Evolutionary conservation across 2,888 invertebrate species (phyloP).

Genomic region (Heterodera filipjevi): DNA sequence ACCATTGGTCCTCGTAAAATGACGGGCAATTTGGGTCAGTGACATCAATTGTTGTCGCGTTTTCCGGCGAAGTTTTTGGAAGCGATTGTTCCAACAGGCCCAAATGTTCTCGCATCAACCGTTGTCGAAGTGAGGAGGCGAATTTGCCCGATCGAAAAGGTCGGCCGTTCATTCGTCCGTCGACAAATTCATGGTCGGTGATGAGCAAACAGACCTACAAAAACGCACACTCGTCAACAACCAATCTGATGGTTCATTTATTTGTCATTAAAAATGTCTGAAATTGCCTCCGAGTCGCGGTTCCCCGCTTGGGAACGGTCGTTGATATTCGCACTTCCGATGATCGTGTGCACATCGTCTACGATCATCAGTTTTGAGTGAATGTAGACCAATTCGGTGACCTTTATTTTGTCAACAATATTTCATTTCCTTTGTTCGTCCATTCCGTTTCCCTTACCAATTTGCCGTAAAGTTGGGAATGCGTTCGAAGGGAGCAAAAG

Average conservation of each 20-base stretch:
- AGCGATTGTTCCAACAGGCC: constrained; percentile 72
- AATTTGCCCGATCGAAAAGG: constrained; percentile 83
- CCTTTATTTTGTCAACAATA: constrained; percentile 64
- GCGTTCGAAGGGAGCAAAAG: constrained; percentile 68
- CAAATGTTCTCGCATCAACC: constrained; percentile 86
- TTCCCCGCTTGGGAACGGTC: constrained; percentile 87
- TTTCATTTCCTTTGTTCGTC: not conserved
- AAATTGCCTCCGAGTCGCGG: constrained; percentile 81
- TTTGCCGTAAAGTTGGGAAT: constrained; percentile 66
- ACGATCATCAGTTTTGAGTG: constrained; percentile 94
- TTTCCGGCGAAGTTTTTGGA: constrained; percentile 46
- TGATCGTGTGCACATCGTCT: constrained; percentile 86
- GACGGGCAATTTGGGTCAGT: constrained; percentile 78
- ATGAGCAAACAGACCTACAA: constrained; percentile 21
- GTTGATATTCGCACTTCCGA: constrained; percentile 92
- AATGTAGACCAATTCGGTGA: constrained; percentile 92
- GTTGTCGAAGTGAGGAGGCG: constrained; percentile 81
- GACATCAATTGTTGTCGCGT: constrained; percentile 69
- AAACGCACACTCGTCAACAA: not conserved
- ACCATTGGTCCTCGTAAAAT: constrained; percentile 86
- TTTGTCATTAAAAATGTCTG: not conserved
- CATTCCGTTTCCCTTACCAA: constrained; percentile 51
- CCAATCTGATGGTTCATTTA: not conserved
- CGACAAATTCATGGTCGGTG: constrained; percentile 73
- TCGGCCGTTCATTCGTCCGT: constrained; percentile 80